Evolutionary conservation across 2,797 vertebrate species (phyloP), one percentile per base, ranked within the genome.

Genomic region (Characodon lateralis): DNA sequence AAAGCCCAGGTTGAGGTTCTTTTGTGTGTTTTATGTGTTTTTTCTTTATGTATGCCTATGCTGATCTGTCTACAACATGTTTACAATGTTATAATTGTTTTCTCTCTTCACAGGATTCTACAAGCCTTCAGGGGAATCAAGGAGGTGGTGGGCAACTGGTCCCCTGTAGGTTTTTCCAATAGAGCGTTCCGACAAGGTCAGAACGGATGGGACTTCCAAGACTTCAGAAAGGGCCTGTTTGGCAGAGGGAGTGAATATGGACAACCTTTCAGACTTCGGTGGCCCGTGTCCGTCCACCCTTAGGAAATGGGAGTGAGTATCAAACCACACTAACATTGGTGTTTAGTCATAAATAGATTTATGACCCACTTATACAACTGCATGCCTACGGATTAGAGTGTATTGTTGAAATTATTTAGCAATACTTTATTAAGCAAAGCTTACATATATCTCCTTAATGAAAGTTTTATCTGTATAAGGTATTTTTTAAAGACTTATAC

Each of bases 271-370:
- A 22, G 95, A 96, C 88, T 96, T 96, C 80, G 91, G 94, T 70
- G 91, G 92, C 80, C 89, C 94, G 79, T 96, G 96, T 93, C 94
- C 95, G 5, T 93, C 95, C 81, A 86, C 86, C 80, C 89, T 51
- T 88, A 91, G 92, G 82, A 95, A 96, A 88, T 96, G 96, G 96
- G 96, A 96, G 96, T 96, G 78, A 96, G 96, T 96, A 87, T 81
- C 35, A 72, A 20, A 70, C 78, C 13, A 22, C 46, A n/a, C 65
- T 53, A 12, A 3, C 46, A 48, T 77, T 6, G 46, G n/a, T 76
- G 73, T 72, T 8, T 69, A 26, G 41, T 51, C 39, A 59, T 68
- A 22, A 48, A 68, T 71, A 24, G 26, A 43, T 58, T 74, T 74
- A 50, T 72, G n/a, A 26, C 59, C 12, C 43, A 73, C 63, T 35